Evolutionary conservation across 2,113 vertebrate species (phyloP).

Genomic region (Spheniscus mendiculus): DNA sequence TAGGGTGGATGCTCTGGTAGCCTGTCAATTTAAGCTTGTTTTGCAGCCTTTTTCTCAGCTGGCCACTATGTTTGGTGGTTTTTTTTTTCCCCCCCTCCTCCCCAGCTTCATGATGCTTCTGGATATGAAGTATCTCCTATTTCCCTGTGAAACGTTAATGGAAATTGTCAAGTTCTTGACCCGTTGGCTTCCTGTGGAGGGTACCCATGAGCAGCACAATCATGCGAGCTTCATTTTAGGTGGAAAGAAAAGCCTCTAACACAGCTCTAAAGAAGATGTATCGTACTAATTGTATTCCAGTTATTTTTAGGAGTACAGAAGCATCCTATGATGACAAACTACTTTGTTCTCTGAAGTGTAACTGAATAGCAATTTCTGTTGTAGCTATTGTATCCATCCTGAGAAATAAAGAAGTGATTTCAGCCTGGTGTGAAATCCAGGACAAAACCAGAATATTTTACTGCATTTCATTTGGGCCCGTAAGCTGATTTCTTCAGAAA

Average conservation of each 20-base stretch:
- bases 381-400: background rate
- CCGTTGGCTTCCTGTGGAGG: rapidly evolving
- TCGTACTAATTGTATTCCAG: rapidly evolving
- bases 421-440: background rate
- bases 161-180: background rate
- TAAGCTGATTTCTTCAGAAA: background rate
- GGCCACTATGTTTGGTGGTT: no score
- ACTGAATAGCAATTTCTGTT: background rate
- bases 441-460: background rate
- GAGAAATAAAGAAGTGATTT: background rate
- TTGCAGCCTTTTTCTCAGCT: background rate
- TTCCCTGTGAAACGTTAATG: background rate
- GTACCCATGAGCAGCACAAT: background rate
- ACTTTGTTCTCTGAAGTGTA: background rate
- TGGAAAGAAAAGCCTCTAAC: background rate
- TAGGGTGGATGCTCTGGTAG: background rate
- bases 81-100: rapidly evolving
- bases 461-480: background rate
- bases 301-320: background rate
- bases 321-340: background rate
- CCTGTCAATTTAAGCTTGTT: background rate
- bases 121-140: background rate
- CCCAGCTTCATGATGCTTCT: rapidly evolving
- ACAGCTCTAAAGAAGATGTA: background rate
- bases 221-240: background rate